Conservation (phyloP, 2,888 invertebrate species). For the Oscheius sp. region DNA sequence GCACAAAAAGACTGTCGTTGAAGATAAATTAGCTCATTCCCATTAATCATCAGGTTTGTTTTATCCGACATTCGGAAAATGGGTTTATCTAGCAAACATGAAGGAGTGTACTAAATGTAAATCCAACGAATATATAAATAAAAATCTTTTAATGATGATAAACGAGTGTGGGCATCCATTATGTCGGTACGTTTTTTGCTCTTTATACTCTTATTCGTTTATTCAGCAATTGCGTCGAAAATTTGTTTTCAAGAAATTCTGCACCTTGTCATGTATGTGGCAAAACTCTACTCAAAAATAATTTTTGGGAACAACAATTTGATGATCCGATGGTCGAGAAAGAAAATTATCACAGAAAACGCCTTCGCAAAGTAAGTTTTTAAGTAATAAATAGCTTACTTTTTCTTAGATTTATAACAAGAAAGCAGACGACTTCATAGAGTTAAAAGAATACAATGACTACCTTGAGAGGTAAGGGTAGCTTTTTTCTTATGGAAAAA, state of each 20-base stretch:
- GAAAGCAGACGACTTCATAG: constrained; percentile 89
- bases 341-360: constrained; percentile 91
- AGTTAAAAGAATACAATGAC: constrained; percentile 87
- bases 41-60: neutral
- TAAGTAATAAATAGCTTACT: neutral
- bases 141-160: constrained; percentile 93
- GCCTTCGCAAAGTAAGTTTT: constrained; percentile 76
- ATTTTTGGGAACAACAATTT: constrained; percentile 91
- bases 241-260: constrained; percentile 93
- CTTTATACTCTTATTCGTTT: neutral
- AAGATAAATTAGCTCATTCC: constrained; percentile 38
- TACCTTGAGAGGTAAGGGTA: constrained; percentile 96
- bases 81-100: constrained; percentile 43
- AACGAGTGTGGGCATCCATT: constrained; percentile 97
- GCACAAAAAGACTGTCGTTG: constrained; percentile 61
- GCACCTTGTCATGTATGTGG: constrained; percentile 82
- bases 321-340: constrained; percentile 96
- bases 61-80: too few species aligned
- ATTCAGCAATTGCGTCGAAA: constrained; percentile 67
- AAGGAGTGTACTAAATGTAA: constrained; percentile 91
- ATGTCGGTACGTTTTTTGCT: constrained; percentile 80
- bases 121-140: constrained; percentile 94
- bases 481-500: constrained; percentile 1
- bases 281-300: constrained; percentile 84
- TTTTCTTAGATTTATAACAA: constrained; percentile 81